Evolutionary conservation across 2,797 vertebrate genomes (phyloP), one percentile per base, ranked within the genome.

Genomic region (Scolopax rusticola): DNA sequence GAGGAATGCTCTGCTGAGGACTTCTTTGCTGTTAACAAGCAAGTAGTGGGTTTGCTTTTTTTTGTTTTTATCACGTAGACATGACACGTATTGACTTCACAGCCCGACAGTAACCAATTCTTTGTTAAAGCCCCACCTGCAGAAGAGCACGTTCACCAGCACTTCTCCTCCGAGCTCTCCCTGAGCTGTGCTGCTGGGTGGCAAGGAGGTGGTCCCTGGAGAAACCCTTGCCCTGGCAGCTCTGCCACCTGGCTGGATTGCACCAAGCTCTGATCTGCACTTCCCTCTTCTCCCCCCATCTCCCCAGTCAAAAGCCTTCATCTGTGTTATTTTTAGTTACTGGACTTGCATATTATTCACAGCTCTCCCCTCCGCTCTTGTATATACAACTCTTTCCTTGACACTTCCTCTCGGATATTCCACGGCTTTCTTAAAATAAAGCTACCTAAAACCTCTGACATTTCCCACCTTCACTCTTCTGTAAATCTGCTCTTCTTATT

Each of bases 341-440:
- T 63, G 73, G 68, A 59, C 59, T 87, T 84, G 68, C 38, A 90
- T 83, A 92, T 91, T 79, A 51, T 57, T 93, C 77, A 80, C 74
- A 68, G 61, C 69, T 91, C 88, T 89, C 65, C 64, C 30, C 54
- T 92, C 68, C 41, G 30, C 50, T 51, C 70, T 81, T 87, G 41
- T 78, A 59, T 83, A 73, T 15, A 28, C 56, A 80, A 21, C 27
- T 90, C 20, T 33, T 91, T 91, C 28, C 64, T 88, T 88, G 71
- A 85, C 63, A 61, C 95, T 96, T 97, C 86, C 53, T 91, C 74
- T 82, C 30, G 56, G 81, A 73, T 95, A 80, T 84, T 90, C 32
- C 57, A 61, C 54, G 11, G 8, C 81, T 90, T 95, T 90, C 87
- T 70, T 77, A 87, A 94, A 96, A 59, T 57, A 50, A 76, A 50